A percentile compares a stretch with the other conserved stretches of the same genome.
phyloP scores from a whole-genome alignment of 2,797 vertebrate species.

The Enteromius paludinosus region DNA sequence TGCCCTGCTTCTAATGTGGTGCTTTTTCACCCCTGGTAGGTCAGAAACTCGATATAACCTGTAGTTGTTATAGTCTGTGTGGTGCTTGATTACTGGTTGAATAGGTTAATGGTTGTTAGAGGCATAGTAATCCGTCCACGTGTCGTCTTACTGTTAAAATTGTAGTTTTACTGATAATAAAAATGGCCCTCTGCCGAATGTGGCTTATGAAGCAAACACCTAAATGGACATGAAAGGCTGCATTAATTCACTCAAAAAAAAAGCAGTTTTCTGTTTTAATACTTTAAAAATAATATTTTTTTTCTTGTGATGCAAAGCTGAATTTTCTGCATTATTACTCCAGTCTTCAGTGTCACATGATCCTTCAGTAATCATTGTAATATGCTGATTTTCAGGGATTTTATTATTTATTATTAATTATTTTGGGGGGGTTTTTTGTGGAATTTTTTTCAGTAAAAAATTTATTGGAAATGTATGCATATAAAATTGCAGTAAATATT shows the following conservation, averaged over 20 bases:
- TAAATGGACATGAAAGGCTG: not conserved
- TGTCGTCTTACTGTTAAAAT: not conserved
- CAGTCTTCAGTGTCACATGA: not conserved
- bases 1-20: not conserved
- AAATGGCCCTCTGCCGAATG: not conserved
- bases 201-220: not conserved
- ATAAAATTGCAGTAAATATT: too few relatives aligned
- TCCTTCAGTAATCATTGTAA: not conserved
- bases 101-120: slow-evolving; percentile 2
- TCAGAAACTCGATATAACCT: not conserved
- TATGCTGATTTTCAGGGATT: not conserved
- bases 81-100: slow-evolving; percentile 2
- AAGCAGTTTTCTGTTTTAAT: not conserved
- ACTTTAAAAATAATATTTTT: not conserved
- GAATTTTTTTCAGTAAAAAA: too few relatives aligned
- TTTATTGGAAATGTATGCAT: too few relatives aligned
- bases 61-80: not conserved
- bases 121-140: not conserved
- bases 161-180: not conserved
- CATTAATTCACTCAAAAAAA: not conserved
- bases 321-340: not conserved
- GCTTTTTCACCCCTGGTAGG: not conserved
- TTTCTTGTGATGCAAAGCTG: not conserved
- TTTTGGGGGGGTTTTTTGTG: too few relatives aligned
- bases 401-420: not conserved